phyloP scores from a whole-genome alignment of 2,797 vertebrate species.

The Ceyx erithaca region DNA sequence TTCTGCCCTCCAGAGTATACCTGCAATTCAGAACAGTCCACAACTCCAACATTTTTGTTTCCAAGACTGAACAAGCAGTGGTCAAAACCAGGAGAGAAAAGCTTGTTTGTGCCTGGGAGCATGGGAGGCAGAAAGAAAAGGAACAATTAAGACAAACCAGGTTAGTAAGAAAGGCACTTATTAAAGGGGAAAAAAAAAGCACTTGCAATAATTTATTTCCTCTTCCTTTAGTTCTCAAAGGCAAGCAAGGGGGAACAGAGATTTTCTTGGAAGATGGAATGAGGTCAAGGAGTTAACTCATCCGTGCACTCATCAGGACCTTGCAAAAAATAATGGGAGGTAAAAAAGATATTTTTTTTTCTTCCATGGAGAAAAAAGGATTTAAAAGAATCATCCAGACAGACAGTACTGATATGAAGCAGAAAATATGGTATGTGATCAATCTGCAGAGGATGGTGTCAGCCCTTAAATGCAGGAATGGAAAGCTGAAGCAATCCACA shows the following conservation, averaged over 20 bases:
- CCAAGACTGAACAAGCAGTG: not conserved
- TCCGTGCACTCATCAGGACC: not conserved
- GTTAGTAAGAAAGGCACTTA: slow-evolving; percentile 43
- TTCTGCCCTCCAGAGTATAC: slow-evolving; percentile 30
- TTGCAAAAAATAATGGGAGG: not conserved
- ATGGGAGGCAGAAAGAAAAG: not conserved
- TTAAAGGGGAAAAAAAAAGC: slow-evolving; percentile 2
- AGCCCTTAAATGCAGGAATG: not conserved
- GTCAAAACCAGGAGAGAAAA: not conserved
- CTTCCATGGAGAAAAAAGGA: not conserved
- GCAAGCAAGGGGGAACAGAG: slow-evolving; percentile 3
- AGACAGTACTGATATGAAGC: not conserved
- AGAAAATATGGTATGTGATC: not conserved
- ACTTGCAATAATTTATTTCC: slow-evolving; percentile 32
- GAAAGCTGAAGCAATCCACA: not conserved
- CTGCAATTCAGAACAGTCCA: slow-evolving; percentile 26
- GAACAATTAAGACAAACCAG: slow-evolving; percentile 27
- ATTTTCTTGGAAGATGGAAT: slow-evolving; percentile 36
- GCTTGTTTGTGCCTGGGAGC: slow-evolving; percentile 9
- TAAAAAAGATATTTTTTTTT: not conserved
- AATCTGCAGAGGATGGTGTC: not conserved
- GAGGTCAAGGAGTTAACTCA: slow-evolving; percentile 47
- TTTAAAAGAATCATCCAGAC: not conserved
- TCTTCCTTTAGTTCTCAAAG: slow-evolving; percentile 29
- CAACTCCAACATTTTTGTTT: not conserved